Conservation (phyloP, 2,113 vertebrate genomes). For the Jacana jacana region DNA sequence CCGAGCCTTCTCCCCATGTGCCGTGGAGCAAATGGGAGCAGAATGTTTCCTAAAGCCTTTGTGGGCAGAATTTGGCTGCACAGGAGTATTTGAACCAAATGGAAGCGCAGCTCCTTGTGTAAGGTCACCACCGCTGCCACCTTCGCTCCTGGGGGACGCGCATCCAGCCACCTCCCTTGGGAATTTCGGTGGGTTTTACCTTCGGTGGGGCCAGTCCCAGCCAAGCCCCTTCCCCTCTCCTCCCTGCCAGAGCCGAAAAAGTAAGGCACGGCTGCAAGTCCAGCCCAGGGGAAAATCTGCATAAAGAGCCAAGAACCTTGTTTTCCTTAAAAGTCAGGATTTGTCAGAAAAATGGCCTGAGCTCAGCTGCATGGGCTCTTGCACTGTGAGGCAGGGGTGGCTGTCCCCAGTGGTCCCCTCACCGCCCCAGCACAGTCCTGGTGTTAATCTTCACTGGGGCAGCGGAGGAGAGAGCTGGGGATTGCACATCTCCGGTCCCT, state of each 20-base stretch:
- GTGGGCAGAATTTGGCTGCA: not conserved
- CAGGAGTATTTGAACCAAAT: not conserved
- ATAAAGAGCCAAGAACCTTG: not conserved
- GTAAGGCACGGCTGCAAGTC: too few relatives aligned
- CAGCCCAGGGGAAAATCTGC: not conserved
- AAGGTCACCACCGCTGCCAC: not conserved
- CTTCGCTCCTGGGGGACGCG: rapidly evolving
- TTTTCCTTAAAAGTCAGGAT: not conserved
- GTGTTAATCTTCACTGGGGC: rapidly evolving
- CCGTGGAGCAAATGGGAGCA: not conserved
- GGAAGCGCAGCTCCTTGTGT: not conserved
- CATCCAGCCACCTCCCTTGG: not conserved
- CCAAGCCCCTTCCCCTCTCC: not conserved
- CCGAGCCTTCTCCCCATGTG: rapidly evolving
- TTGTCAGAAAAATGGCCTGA: not conserved
- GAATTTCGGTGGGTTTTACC: not conserved
- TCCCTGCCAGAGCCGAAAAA: too few relatives aligned
- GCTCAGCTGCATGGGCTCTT: rapidly evolving
- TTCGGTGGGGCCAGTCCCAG: rapidly evolving
- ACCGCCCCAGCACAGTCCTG: rapidly evolving
- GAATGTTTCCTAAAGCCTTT: not conserved
- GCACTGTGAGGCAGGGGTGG: not conserved
- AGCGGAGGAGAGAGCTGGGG: not conserved
- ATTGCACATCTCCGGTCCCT: not conserved
- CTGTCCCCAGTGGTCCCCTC: not conserved